These are phyloP conservation scores for Zapus hudsonius DNA, from an alignment of 2,113 vertebrate genomes.

Conservation along the genomic window DNA sequence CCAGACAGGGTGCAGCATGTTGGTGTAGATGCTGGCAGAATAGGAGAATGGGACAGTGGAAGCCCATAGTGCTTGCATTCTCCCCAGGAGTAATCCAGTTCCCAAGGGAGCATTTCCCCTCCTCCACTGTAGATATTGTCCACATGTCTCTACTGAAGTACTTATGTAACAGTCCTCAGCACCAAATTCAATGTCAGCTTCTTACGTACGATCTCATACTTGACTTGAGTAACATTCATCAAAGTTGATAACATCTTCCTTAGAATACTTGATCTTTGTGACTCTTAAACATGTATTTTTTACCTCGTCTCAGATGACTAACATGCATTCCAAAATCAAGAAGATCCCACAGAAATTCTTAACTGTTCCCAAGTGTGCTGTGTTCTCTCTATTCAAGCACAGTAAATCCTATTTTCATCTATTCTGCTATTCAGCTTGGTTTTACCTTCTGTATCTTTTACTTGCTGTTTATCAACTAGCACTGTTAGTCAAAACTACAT, in stretches of 20 bases:
- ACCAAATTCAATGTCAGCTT: background rate
- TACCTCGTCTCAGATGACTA: background rate
- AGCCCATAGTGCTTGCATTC: too few species aligned
- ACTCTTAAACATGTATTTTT: background rate
- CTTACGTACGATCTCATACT: too few species aligned
- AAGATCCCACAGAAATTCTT: background rate
- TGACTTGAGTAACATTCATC: background rate
- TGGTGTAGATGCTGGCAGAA: background rate
- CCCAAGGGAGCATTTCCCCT: background rate
- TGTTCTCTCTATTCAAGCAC: background rate
- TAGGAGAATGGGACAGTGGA: too few species aligned
- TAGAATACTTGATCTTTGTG: background rate
- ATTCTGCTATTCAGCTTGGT: background rate
- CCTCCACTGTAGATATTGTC: background rate
- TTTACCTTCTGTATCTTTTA: background rate
- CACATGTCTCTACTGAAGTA: background rate
- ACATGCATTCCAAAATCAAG: background rate
- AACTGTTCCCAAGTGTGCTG: background rate
- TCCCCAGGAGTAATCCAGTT: background rate
- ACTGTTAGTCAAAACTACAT: background rate
- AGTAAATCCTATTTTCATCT: background rate
- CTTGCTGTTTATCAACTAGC: background rate
- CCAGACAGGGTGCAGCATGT: background rate
- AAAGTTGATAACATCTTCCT: background rate
- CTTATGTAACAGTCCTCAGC: background rate